phyloP scores from a whole-genome alignment of 2,113 vertebrate species.

The Gallinago paraguaiae region DNA sequence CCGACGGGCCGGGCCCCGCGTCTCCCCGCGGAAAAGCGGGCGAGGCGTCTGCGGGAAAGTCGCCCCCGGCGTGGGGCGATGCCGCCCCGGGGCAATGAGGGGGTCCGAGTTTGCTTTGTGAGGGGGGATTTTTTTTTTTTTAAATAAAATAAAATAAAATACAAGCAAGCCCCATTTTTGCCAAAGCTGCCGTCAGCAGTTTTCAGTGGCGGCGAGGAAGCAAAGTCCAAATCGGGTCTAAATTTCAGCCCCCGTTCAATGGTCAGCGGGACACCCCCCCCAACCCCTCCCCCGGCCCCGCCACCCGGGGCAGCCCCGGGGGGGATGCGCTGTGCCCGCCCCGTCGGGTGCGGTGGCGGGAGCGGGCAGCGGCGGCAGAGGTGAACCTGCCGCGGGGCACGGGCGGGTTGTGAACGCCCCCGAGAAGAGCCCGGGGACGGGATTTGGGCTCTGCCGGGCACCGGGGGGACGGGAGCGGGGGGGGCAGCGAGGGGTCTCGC shows the following conservation, averaged over 20 bases:
- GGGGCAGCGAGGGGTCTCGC: not conserved
- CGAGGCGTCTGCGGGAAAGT: not conserved
- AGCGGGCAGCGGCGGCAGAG: not conserved
- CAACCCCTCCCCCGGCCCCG: not conserved
- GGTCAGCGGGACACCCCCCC: not conserved
- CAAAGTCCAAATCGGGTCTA: constrained; percentile 56
- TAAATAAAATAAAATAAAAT: not conserved
- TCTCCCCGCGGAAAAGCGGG: not conserved
- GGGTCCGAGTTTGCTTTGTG: not conserved
- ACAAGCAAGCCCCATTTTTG: not conserved
- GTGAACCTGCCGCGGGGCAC: constrained; percentile 38
- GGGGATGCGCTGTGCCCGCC: not conserved
- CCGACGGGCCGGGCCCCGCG: not conserved
- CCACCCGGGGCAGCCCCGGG: not conserved
- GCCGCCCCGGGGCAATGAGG: not conserved
- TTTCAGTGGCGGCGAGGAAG: not conserved
- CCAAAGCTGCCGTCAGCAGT: constrained; percentile 47
- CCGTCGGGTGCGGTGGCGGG: not conserved
- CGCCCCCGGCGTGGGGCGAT: not conserved
- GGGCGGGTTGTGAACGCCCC: not conserved
- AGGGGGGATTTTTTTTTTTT: not conserved
- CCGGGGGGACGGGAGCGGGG: not conserved
- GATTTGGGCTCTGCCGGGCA: not conserved
- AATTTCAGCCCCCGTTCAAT: constrained; percentile 38
- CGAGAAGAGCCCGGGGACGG: not conserved